Base-by-base conservation (phyloP, 2,888 invertebrate genomes). In the Aproaerema taeniolella region DNA sequence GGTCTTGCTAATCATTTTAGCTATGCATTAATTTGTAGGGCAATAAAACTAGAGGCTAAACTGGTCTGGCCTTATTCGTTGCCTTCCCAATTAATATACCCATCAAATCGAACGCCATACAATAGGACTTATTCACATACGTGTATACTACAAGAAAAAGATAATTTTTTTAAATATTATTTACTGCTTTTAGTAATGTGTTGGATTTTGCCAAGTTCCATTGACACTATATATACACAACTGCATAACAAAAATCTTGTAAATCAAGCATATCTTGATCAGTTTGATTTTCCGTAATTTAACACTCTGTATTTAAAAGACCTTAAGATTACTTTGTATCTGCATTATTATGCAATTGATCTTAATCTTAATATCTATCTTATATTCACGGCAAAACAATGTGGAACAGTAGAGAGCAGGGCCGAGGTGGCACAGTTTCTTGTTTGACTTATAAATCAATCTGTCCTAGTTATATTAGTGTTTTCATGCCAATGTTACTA, bases 371-470 rank as follows among this genome's bases (percentile, higher is more conserved):
- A 26, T n/a, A 26, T 17, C 29, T 29, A 30, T 30, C 49, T 65
- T 67, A 75, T 78, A 81, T 80, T 81, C 71, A 77, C 77, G 65
- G 67, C 61, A 65, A 69, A 72, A 73, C 69, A 77, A 77, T 75
- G 73, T 76, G 59, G 73, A 71, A 65, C 75, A 62, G 66, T 62
- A 61, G 69, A 69, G 65, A 68, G 59, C 69, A 75, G 73, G 75
- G 72, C 79, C 74, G 80, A 79, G 78, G 78, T 75, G 80, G 76
- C 79, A 80, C 74, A 73, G 78, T 80, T 82, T 80, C 77, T 78
- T 72, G 73, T 76, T 78, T 66, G 62, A 74, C 68, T 69, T 77
- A 71, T 82, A 80, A 85, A 79, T 81, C 76, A 78, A 75, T 78
- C 67, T 70, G 80, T 73, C 74, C 79, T 63, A 76, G 78, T 74